phyloP scores from a whole-genome alignment of 2,797 vertebrate genomes.

The Enteromius radiatus region DNA sequence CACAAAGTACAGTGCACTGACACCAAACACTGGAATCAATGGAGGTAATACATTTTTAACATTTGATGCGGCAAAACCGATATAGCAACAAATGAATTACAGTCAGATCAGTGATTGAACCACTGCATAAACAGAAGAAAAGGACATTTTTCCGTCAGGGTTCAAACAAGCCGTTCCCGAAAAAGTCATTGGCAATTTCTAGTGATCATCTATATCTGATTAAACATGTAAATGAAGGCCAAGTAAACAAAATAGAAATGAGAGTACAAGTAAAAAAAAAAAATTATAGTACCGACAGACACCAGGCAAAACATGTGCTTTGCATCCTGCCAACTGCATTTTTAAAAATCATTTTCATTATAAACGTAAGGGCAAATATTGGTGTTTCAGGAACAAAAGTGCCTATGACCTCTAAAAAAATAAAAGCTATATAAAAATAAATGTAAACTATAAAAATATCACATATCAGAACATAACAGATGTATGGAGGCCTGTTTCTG shows the following conservation, averaged over 20 bases:
- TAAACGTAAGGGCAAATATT: constrained; percentile 30
- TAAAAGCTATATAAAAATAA: constrained; percentile 23
- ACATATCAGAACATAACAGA: constrained; percentile 1
- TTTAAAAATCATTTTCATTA: constrained; percentile 4
- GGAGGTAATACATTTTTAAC: constrained; percentile 57
- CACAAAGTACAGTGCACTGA: constrained; percentile 58
- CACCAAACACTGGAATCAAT: constrained; percentile 54
- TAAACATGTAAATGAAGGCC: background rate
- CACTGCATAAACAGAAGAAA: constrained; percentile 21
- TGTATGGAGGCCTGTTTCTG: background rate
- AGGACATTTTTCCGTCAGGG: background rate
- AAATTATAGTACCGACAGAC: background rate
- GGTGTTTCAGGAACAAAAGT: constrained; percentile 50
- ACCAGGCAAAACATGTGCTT: constrained; percentile 4
- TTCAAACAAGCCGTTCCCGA: constrained; percentile 8
- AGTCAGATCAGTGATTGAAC: constrained; percentile 28
- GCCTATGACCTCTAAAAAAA: constrained; percentile 39
- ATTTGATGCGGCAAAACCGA: constrained; percentile 46
- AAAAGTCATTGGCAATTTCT: constrained; percentile 18
- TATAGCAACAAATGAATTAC: constrained; percentile 15
- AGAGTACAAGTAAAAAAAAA: background rate
- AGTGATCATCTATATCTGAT: background rate
- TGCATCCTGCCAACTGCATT: constrained; percentile 4
- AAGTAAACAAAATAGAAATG: background rate
- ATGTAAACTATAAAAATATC: constrained; percentile 43